Conservation (phyloP, 2,113 vertebrate genomes). For the Hippoglossus stenolepis region DNA sequence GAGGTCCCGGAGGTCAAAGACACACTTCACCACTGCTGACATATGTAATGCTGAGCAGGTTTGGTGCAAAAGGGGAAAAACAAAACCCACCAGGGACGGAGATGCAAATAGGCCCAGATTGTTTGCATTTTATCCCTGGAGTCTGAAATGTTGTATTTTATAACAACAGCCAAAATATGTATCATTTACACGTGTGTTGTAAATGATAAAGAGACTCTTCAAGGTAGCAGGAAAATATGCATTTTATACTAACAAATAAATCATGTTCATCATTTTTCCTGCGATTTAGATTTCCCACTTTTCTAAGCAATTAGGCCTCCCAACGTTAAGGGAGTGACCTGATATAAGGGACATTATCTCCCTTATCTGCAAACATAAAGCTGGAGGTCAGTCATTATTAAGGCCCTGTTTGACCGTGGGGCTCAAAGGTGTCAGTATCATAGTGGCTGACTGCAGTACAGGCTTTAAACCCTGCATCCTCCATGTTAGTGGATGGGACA, state of each 20-base stretch:
- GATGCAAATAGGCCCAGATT: not conserved
- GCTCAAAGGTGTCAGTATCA: not conserved
- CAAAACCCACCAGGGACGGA: constrained; percentile 3
- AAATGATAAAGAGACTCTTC: not conserved
- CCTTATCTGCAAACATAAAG: constrained; percentile 34
- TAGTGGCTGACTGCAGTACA: too few species aligned
- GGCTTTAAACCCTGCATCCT: too few species aligned
- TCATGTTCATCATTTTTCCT: not conserved
- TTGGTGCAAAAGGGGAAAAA: constrained; percentile 26
- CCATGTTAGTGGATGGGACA: too few species aligned
- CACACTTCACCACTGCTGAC: constrained; percentile 39
- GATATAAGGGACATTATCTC: constrained; percentile 7
- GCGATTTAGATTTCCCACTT: not conserved
- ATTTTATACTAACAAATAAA: not conserved
- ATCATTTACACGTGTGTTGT: not conserved
- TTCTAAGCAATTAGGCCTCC: not conserved
- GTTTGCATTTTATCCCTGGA: not conserved
- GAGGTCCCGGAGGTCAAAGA: constrained; percentile 49
- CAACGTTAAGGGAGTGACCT: constrained; percentile 1
- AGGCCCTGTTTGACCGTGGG: constrained; percentile 38
- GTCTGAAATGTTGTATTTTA: not conserved
- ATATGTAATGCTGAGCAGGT: constrained; percentile 38
- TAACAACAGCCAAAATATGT: not conserved
- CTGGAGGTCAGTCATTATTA: constrained; percentile 49
- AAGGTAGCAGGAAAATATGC: not conserved